Evolutionary conservation across 2,113 vertebrate species (phyloP), one percentile per base, ranked within the genome.

Genomic region (Vulpes vulpes): DNA sequence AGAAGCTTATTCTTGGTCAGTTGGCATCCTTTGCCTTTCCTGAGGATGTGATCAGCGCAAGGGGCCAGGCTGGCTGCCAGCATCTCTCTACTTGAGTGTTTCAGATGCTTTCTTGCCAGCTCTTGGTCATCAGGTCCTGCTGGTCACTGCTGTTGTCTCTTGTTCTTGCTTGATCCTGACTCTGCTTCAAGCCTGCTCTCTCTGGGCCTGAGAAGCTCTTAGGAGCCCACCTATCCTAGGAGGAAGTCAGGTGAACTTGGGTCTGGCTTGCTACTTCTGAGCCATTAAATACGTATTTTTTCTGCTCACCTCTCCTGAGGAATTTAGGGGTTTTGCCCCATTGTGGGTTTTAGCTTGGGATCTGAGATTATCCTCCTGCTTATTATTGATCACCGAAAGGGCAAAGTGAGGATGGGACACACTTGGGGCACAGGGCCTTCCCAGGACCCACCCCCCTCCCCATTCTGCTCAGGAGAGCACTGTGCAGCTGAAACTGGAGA

Each of bases 251-350:
- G 23, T 51, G 60, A 65, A 84, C 11, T 19, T 38, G 43, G 27
- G 19, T 30, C 23, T 25, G n/a, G 49, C 43, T 55, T 12, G 3
- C 25, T 49, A 51, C n/a, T 43, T 30, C 17, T 60, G 23, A 35
- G 35, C 20, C 0, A 0, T 35, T 59, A 43, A 32, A 60, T 0
- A 23, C 71, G 14, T 20, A 27, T 80, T 51, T 62, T 7, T 5
- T 30, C 32, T 38, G 49, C 20, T 23, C 59, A 10, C 6, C 12
- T 49, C 19, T 64, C 57, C 86, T 79, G 74, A 35, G 57, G 64
- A 32, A 71, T 35, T 43, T 15, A 4, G 22, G n/a, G n/a, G 27
- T 51, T 73, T 78, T 65, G 57, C 20, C 55, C 11, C 10, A 51
- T 14, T 8, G 3, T 35, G 81, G 38, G 38, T 35, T 73, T 86